Evolutionary conservation across 2,888 invertebrate genomes (phyloP).

Genomic region (Cordylochernes scorpioides): DNA sequence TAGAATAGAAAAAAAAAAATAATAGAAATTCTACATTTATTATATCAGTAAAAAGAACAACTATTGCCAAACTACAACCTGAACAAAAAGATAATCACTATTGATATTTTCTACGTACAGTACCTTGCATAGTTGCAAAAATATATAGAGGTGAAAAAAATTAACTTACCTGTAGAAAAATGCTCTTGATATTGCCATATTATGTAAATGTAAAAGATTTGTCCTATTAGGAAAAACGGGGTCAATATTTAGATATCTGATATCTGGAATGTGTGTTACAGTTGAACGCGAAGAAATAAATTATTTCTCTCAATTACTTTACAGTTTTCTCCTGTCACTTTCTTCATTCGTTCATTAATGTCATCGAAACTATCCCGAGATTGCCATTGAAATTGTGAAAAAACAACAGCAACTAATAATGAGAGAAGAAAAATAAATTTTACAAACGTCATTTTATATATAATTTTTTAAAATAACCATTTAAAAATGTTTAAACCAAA

Average conservation of each 20-base stretch:
- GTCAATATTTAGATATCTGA: constrained; percentile 76
- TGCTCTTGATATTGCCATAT: constrained; percentile 79
- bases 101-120: constrained; percentile 17
- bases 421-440: no score
- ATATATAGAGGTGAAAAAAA: not conserved
- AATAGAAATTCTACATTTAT: no score
- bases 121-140: constrained; percentile 8
- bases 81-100: no score
- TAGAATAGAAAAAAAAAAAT: no score
- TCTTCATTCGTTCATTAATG: constrained; percentile 51
- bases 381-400: constrained; percentile 82
- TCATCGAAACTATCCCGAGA: constrained; percentile 65
- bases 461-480: no score
- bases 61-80: no score
- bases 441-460: no score
- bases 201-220: constrained; percentile 67
- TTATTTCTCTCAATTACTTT: constrained; percentile 57
- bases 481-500: no score
- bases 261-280: constrained; percentile 70
- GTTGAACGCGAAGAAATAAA: constrained; percentile 50
- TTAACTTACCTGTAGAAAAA: constrained; percentile 47
- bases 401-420: no score
- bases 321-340: constrained; percentile 62
- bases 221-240: constrained; percentile 83
- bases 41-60: no score